Conservation (phyloP, 2,888 invertebrate species). For the Aelia acuminata region DNA sequence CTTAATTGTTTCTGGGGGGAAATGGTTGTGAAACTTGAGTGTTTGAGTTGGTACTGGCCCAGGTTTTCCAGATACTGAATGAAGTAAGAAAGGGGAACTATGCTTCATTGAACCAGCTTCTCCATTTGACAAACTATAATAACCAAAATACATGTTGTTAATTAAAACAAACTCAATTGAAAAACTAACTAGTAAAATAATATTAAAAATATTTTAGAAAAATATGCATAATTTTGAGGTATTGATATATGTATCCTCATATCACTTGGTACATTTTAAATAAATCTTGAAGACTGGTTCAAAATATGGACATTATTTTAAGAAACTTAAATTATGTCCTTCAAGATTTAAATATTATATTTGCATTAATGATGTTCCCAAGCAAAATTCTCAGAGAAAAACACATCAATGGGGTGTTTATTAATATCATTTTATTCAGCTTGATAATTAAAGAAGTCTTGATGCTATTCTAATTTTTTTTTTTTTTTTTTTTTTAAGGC, state of each 20-base stretch:
- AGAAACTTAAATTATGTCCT: background rate
- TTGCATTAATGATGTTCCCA: background rate
- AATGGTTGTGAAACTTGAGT: slow-evolving; percentile 93
- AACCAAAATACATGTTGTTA: slow-evolving; percentile 60
- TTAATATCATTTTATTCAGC: background rate
- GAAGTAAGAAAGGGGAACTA: slow-evolving; percentile 82
- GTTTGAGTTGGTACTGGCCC: slow-evolving; percentile 82
- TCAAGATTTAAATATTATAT: background rate
- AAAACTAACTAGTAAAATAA: slow-evolving; percentile 33
- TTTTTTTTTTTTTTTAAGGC: too few species aligned
- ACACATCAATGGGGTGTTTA: background rate
- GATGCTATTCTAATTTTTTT: background rate
- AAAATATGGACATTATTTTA: background rate
- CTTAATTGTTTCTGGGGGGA: slow-evolving; percentile 89
- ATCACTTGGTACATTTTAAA: background rate
- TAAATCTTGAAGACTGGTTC: slow-evolving; percentile 44
- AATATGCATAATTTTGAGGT: background rate
- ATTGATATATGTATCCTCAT: background rate
- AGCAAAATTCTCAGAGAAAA: background rate
- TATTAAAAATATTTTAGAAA: slow-evolving; percentile 45
- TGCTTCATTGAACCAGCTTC: slow-evolving; percentile 70
- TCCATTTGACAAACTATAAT: slow-evolving; percentile 68
- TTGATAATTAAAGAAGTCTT: background rate
- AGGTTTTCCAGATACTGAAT: slow-evolving; percentile 73
- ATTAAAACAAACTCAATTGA: slow-evolving; percentile 46